Conservation (phyloP, 64 coral and sea anemone genomes). For the Trachythela sp. region DNA sequence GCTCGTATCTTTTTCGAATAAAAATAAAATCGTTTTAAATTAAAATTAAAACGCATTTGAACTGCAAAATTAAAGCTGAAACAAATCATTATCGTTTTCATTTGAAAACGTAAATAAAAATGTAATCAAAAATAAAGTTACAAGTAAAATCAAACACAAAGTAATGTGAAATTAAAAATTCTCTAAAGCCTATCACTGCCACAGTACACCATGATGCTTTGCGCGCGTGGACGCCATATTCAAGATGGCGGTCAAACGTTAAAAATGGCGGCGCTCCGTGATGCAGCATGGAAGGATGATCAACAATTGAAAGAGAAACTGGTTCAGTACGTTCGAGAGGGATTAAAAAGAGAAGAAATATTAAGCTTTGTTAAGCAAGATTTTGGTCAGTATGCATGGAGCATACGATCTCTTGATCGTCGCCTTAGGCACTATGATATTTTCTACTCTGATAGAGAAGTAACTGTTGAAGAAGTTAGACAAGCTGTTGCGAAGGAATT, state of each 20-base stretch:
- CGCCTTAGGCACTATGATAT: neutral
- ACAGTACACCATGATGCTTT: constrained; percentile 23
- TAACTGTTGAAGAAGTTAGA: neutral
- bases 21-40: neutral
- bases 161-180: neutral
- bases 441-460: neutral
- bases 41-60: neutral
- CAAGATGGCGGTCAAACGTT: neutral
- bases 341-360: constrained; percentile 1
- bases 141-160: neutral
- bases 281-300: neutral
- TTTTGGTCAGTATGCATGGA: neutral
- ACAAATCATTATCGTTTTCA: neutral
- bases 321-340: neutral
- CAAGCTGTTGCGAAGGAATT: neutral
- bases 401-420: neutral
- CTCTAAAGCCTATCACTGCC: neutral
- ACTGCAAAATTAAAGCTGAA: neutral
- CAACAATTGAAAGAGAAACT: neutral
- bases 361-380: neutral
- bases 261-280: neutral
- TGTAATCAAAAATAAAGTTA: neutral
- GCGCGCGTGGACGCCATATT: neutral
- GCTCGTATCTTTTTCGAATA: neutral
- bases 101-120: neutral